phyloP scores from a whole-genome alignment of 2,797 vertebrate species.

The Rhinophrynus dorsalis region DNA sequence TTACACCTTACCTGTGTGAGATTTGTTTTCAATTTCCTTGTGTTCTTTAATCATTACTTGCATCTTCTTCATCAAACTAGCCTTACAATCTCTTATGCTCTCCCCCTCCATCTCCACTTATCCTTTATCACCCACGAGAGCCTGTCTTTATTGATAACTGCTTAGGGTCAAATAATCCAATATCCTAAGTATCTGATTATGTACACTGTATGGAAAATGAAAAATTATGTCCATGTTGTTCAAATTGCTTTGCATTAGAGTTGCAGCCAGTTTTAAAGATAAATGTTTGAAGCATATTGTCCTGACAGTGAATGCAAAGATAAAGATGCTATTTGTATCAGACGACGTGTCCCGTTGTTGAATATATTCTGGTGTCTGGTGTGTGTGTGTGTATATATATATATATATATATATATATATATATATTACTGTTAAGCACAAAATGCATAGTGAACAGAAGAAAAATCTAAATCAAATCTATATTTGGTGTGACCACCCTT shows the following conservation, averaged over 20 bases:
- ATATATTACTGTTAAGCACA: too few species aligned
- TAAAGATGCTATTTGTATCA: constrained; percentile 30
- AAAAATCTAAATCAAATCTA: too few species aligned
- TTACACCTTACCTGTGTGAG: too few species aligned
- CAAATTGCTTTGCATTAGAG: constrained; percentile 32
- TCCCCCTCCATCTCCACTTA: not conserved
- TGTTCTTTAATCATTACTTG: too few species aligned
- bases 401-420: too few species aligned
- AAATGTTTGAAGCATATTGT: constrained; percentile 27
- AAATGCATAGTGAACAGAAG: too few species aligned
- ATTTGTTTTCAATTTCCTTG: too few species aligned
- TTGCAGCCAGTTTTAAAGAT: constrained; percentile 36
- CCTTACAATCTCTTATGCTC: too few species aligned
- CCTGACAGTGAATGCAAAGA: constrained; percentile 15
- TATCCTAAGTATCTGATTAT: constrained; percentile 35
- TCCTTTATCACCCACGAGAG: not conserved
- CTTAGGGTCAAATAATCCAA: constrained; percentile 27
- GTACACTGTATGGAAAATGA: constrained; percentile 2
- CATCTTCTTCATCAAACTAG: too few species aligned
- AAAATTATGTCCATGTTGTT: constrained; percentile 30
- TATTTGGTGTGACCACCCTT: too few species aligned
- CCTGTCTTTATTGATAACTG: constrained; percentile 24
- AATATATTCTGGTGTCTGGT: not conserved
- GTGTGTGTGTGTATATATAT: too few species aligned
- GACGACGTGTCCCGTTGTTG: constrained; percentile 26